Evolutionary conservation across 1,140 invertebrate genomes (phyloP), one percentile per base, ranked within the genome.

Genomic region (Aphelenchoides avenae): DNA sequence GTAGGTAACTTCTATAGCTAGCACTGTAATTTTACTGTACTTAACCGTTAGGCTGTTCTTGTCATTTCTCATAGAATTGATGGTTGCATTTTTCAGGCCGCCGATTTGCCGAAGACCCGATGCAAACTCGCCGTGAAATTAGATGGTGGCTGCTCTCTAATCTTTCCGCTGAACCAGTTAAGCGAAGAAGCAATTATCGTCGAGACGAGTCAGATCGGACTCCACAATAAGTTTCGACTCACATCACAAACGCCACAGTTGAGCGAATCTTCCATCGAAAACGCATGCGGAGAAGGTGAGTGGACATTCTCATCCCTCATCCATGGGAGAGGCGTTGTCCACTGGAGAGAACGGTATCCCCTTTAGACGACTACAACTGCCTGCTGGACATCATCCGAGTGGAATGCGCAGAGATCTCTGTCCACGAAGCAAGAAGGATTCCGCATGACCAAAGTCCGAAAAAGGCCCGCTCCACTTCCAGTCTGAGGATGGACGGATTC

Each of bases 81-180:
- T n/a, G n/a, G n/a, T n/a, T n/a, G n/a, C n/a, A n/a, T 26, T 18
- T 52, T 55, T 58, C 20, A 59, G 39, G 29, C 30, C 22, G 37
- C 20, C 9, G 54, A 52, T 2, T 11, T 20, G 15, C 57, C 52
- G 39, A 70, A 70, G 46, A 60, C 61, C 9, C 43, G 70, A 11
- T 55, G 43, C 27, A 30, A 49, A n/a, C 27, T 73, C 18, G 43
- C 61, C 40, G 40, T 73, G 4, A 39, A 57, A 37, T 46, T 71
- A 15, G n/a, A 50, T 11, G 42, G 47, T 33, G 46, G 51, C 4
- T 31, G 44, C 18, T 44, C 44, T 27, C 31, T 71, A 2, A 43
- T 71, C 1, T 27, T 72, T 11, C 70, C 70, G 5, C 33, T 72
- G 55, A 71, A 68, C 34, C 68, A 72, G 27, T 52, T 59, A 26